A percentile compares a stretch with the other conserved stretches of the same genome.
Evolutionary conservation across 2,113 vertebrate genomes (phyloP).

Genomic region (Rafetus swinhoei): DNA sequence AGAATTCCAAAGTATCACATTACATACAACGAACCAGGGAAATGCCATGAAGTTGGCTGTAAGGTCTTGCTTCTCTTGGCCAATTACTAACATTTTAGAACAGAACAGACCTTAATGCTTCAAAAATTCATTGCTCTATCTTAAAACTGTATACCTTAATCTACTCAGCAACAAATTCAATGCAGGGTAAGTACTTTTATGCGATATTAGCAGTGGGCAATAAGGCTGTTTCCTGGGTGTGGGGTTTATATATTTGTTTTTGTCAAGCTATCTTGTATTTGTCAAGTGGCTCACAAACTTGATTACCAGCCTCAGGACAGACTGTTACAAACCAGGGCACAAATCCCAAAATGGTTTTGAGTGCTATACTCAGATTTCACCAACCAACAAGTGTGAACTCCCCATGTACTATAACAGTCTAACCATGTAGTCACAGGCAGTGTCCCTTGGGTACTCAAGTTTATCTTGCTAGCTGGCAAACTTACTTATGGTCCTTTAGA

Average conservation of each 20-base stretch:
- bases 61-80: not conserved
- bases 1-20: not conserved
- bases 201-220: constrained; percentile 14
- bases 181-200: not conserved
- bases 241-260: not conserved
- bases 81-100: constrained; percentile 18
- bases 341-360: not conserved
- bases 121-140: constrained; percentile 15
- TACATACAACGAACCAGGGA: not conserved
- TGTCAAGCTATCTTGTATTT: not conserved
- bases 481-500: too few species aligned
- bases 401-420: not conserved
- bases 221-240: not conserved
- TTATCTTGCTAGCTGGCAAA: not conserved
- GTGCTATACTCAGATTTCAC: not conserved
- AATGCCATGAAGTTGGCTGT: not conserved
- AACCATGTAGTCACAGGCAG: not conserved
- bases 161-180: not conserved
- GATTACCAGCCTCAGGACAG: not conserved
- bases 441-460: not conserved
- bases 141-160: not conserved
- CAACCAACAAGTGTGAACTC: not conserved
- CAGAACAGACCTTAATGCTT: constrained; percentile 20
- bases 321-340: not conserved
- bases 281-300: not conserved